Base-by-base conservation (phyloP, 2,797 vertebrate genomes). In the Rhyacichthys aspro region DNA sequence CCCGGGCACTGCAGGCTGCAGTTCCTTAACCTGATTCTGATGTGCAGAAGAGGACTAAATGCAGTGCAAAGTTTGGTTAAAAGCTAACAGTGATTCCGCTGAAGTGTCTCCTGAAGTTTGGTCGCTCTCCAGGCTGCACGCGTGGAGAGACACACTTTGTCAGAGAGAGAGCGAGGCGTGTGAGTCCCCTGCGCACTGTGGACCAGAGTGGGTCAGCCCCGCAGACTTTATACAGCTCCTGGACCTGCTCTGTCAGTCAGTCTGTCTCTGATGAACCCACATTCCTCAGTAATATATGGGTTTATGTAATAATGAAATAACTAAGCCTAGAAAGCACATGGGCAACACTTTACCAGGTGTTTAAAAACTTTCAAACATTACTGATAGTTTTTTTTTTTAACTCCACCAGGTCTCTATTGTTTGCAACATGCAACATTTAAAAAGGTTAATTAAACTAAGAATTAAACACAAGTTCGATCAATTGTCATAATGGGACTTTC, bases 61-160 rank as follows among this genome's bases (percentile, higher is more conserved):
- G 2, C 3, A 34, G 12, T 17, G 11, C 28, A 23, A n/a, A 28
- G 45, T 7, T 32, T 32, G 19, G 10, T 14, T n/a, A 39, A 58
- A n/a, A 32, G 11, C 55, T 10, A 57, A 56, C 48, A 8, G 57
- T 46, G 61, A 55, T 36, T 9, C 48, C 53, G 48, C 1, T 60
- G 12, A 56, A 60, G 53, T 18, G 41, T 43, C 28, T 18, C 34
- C 23, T 58, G 57, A 28, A 48, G 60, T 16, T 64, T 78, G 48
- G 74, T 75, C 45, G 10, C 9, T 45, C 16, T 80, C 69, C 77
- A 82, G 74, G 52, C 75, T 74, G 70, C 54, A 72, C 72, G 78
- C 72, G 74, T 65, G 73, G 36, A 76, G 64, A 42, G 3, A 49
- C 69, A 41, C 14, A 60, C 59, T 15, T 43, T 7, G 45, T 42